Evolutionary conservation across 2,113 vertebrate species (phyloP).

Genomic region (Lynx canadensis): DNA sequence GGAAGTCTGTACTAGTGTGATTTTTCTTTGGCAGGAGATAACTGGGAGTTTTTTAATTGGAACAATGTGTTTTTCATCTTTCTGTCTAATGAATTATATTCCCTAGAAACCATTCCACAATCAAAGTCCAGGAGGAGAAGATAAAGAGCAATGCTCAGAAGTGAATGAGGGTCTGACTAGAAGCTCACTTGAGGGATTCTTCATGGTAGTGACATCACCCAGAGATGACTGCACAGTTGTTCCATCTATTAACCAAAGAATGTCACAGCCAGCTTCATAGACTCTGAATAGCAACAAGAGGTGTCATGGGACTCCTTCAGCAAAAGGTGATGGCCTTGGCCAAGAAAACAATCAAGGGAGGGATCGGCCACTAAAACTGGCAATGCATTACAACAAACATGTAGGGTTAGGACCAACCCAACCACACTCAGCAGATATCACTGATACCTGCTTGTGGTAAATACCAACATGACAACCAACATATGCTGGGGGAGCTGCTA

Average conservation of each 20-base stretch:
- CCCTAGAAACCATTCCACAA: neutral
- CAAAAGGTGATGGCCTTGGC: neutral
- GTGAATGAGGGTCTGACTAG: neutral
- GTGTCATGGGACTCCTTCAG: neutral
- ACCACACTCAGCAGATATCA: neutral
- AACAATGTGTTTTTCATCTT: neutral
- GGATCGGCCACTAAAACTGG: neutral
- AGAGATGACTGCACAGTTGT: too few species aligned
- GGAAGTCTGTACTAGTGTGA: neutral
- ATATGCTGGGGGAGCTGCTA: neutral
- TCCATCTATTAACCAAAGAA: neutral
- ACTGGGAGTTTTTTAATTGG: neutral
- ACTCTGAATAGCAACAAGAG: neutral
- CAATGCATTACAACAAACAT: neutral
- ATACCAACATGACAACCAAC: neutral
- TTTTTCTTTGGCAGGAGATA: constrained; percentile 11
- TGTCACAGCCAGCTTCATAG: neutral
- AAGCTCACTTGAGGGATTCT: neutral
- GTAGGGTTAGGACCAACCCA: neutral
- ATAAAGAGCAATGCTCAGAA: neutral
- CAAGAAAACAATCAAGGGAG: neutral
- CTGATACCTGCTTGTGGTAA: neutral
- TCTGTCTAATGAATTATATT: neutral
- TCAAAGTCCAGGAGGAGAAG: neutral
- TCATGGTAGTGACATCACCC: neutral